Base-by-base conservation (phyloP, 2,113 vertebrate species). In the Hypomesus transpacificus region DNA sequence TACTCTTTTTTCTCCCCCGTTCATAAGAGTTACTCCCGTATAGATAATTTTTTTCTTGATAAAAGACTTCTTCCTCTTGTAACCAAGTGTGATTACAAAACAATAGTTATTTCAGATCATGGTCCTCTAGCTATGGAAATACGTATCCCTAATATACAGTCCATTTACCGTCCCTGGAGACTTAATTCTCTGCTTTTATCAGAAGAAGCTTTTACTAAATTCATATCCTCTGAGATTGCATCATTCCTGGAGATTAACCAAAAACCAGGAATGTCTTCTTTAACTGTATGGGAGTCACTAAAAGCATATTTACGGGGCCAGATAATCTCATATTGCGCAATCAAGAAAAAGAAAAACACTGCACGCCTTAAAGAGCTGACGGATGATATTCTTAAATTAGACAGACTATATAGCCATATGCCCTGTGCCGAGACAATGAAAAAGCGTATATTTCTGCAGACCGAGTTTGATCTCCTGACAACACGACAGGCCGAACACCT, bases 61-160 rank as follows among this genome's bases (percentile, higher is more conserved):
- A 69, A 75, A 64, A 52, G 28, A 24, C 57, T 69, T 22, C 58
- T 64, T 34, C 51, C 46, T 18, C 21, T 61, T n/a, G n/a, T n/a
- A 31, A 64, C n/a, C 17, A n/a, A 26, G 22, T 56, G 50, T 56
- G 60, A 75, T 34, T 75, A 75, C 58, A 60, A 39, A 22, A 56
- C 74, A n/a, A 76, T 76, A 62, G 75, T 73, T 3, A 71, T 76
- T 18, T 76, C 69, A 5, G 69, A 76, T n/a, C 62, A 71, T 60
- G 31, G 34, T 28, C 66, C 73, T 26, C 28, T 75, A n/a, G 57
- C 59, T 22, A 75, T 69, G 67, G 50, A 7, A 66, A 64, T 64
- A 20, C 56, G 56, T 20, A 58, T 58, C 21, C 56, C 56, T 14
- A 63, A 26, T 4, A 18, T 57, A 16, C 18, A 39, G 17, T 26